phyloP scores from a whole-genome alignment of 2,888 invertebrate genomes.

The Tyria jacobaeae region DNA sequence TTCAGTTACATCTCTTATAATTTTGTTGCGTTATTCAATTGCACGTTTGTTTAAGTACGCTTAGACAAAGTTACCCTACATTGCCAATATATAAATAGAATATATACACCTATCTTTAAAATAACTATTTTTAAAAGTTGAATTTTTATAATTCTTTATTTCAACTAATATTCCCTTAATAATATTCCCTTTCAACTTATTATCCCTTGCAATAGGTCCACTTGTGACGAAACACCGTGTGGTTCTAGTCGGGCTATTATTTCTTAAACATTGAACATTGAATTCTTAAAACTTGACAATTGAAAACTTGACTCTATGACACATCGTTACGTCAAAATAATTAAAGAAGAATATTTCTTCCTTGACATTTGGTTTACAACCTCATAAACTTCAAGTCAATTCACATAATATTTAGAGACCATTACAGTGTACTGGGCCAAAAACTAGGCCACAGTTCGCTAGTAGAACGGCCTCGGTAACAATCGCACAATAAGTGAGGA shows the following conservation, averaged over 20 bases:
- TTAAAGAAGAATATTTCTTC: not conserved
- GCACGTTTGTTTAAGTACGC: not conserved
- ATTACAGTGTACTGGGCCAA: slow-evolving; percentile 2
- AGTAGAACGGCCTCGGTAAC: slow-evolving; percentile 13
- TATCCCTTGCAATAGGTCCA: too few relatives aligned
- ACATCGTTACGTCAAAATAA: not conserved
- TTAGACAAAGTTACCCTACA: not conserved
- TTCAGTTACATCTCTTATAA: slow-evolving; percentile 9
- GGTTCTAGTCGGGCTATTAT: too few relatives aligned
- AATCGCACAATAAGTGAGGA: slow-evolving; percentile 13
- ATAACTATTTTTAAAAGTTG: too few relatives aligned
- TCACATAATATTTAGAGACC: not conserved
- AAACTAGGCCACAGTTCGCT: slow-evolving; percentile 13
- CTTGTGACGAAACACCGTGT: too few relatives aligned
- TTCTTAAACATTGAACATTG: not conserved
- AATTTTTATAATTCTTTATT: too few relatives aligned
- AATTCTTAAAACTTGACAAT: too few relatives aligned
- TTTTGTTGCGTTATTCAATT: not conserved
- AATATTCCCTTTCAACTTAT: too few relatives aligned
- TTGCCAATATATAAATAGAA: not conserved
- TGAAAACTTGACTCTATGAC: too few relatives aligned
- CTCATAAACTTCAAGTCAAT: not conserved
- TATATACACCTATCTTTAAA: not conserved
- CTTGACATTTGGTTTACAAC: slow-evolving; percentile 4
- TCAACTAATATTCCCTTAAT: too few relatives aligned